Percentiles rank a stretch among this genome's conserved stretches.
These are phyloP conservation scores for Caenorhabditis sulstoni DNA, from an alignment of 2,888 invertebrate genomes.

Conservation along the genomic window DNA sequence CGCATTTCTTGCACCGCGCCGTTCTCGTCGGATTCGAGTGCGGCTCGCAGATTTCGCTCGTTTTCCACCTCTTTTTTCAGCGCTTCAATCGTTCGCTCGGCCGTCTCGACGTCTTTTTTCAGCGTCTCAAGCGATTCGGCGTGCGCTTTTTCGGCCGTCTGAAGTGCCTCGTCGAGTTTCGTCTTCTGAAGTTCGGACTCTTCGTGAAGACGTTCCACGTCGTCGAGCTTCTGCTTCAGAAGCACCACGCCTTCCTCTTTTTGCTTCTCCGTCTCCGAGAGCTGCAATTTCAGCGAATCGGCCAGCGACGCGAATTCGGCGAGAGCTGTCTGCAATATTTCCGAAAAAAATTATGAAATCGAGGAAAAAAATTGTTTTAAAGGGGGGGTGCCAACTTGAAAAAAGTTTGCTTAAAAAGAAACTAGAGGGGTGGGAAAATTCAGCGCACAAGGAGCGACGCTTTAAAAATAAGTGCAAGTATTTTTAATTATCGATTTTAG, in stretches of 20 bases:
- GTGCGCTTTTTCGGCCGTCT: constrained; percentile 11
- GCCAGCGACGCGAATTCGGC: constrained; percentile 28
- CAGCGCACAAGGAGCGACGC: no score
- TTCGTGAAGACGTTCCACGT: constrained; percentile 12
- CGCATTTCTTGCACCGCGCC: neutral
- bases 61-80: constrained; percentile 29
- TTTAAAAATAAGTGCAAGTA: no score
- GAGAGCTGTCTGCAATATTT: constrained; percentile 38
- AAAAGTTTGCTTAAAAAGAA: no score
- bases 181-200: constrained; percentile 15
- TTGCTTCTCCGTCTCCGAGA: constrained; percentile 9
- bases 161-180: constrained; percentile 25
- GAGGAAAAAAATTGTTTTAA: no score
- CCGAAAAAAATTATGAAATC: no score
- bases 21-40: neutral
- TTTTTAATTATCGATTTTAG: no score
- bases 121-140: constrained; percentile 13
- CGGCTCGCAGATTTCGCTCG: constrained; percentile 29
- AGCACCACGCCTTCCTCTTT: constrained; percentile 26
- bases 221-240: constrained; percentile 29
- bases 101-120: constrained; percentile 28
- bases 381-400: no score
- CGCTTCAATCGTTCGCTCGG: constrained; percentile 2
- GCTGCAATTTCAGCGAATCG: constrained; percentile 25
- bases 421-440: no score